Evolutionary conservation across 2,888 invertebrate species (phyloP).

Genomic region (Microchrysa polita): DNA sequence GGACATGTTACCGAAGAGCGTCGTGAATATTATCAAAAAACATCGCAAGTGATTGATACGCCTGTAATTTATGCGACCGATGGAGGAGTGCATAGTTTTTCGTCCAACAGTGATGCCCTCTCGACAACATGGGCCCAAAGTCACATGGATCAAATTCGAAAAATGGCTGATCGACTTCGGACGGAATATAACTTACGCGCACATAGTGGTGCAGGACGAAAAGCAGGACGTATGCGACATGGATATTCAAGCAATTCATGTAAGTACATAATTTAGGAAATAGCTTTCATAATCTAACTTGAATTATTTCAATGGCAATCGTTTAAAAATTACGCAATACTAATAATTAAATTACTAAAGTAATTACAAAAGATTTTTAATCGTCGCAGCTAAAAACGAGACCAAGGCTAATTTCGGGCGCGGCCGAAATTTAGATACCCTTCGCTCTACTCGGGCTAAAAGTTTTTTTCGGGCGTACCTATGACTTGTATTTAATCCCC

Average conservation of each 20-base stretch:
- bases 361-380: too few relatives aligned
- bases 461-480: too few relatives aligned
- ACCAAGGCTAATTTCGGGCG: too few relatives aligned
- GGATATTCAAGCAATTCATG: constrained; percentile 16
- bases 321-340: too few relatives aligned
- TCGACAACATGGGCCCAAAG: constrained; percentile 58
- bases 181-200: constrained; percentile 59
- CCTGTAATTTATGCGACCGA: neutral
- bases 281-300: too few relatives aligned
- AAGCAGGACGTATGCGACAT: constrained; percentile 16
- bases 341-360: too few relatives aligned
- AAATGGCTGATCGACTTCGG: constrained; percentile 58
- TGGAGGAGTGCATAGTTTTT: neutral
- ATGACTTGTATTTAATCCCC: too few relatives aligned
- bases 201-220: constrained; percentile 51
- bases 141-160: constrained; percentile 58
- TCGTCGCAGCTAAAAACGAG: too few relatives aligned
- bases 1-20: constrained; percentile 38
- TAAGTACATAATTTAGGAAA: too few relatives aligned
- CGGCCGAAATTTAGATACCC: too few relatives aligned
- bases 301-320: too few relatives aligned
- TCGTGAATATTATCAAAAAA: constrained; percentile 31
- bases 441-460: too few relatives aligned
- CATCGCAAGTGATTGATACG: constrained; percentile 21
- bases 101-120: constrained; percentile 44